Conservation (phyloP, 2,113 vertebrate species). For the Triplophysa tibetana region DNA sequence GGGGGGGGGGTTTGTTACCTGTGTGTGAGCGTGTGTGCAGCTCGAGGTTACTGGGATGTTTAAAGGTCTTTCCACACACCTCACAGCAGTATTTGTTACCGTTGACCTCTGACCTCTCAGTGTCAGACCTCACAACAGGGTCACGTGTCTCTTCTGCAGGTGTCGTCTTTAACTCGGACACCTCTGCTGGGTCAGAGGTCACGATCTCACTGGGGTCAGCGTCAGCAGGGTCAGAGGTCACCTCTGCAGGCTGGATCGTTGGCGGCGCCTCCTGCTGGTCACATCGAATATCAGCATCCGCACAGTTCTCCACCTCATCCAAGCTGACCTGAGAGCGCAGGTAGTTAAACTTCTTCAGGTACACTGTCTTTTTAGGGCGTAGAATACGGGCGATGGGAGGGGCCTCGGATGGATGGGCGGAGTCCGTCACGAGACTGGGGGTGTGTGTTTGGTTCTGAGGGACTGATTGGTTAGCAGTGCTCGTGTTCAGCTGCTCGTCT, state of each 20-base stretch:
- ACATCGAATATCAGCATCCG: slow-evolving; percentile 57
- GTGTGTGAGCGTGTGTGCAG: slow-evolving; percentile 96
- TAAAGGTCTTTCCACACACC: slow-evolving; percentile 91
- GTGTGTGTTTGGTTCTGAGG: slow-evolving; percentile 25
- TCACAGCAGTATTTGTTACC: slow-evolving; percentile 87
- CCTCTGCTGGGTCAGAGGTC: slow-evolving; percentile 57
- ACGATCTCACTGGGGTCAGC: slow-evolving; percentile 39
- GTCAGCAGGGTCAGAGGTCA: not conserved
- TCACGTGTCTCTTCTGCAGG: not conserved
- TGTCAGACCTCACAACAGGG: slow-evolving; percentile 4
- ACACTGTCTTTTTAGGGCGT: slow-evolving; percentile 86
- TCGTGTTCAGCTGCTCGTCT: slow-evolving; percentile 65
- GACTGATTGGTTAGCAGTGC: slow-evolving; percentile 59
- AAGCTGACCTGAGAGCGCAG: slow-evolving; percentile 81
- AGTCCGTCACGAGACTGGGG: not conserved
- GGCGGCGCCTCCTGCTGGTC: slow-evolving; percentile 40
- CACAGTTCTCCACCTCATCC: slow-evolving; percentile 65
- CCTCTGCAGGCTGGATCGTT: slow-evolving; percentile 39
- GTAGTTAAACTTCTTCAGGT: slow-evolving; percentile 92
- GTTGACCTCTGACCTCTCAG: slow-evolving; percentile 55
- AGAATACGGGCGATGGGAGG: slow-evolving; percentile 72
- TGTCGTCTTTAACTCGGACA: slow-evolving; percentile 45
- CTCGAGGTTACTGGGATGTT: slow-evolving; percentile 97
- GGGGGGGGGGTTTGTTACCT: slow-evolving; percentile 70
- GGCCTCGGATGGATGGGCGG: slow-evolving; percentile 56